These are phyloP conservation scores for Conger conger DNA, from an alignment of 2,113 vertebrate genomes.

Conservation along the genomic window DNA sequence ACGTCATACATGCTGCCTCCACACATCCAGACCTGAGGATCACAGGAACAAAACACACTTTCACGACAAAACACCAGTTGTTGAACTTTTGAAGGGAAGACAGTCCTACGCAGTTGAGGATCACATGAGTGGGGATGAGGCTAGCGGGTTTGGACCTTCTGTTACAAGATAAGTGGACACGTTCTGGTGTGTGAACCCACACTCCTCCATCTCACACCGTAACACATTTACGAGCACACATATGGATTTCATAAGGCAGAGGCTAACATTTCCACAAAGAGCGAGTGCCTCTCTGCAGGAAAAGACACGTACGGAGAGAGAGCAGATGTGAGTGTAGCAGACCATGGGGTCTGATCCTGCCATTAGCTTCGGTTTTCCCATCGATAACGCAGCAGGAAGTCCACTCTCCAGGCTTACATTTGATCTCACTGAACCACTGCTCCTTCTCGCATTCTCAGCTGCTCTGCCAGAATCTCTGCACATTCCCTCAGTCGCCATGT, in stretches of 20 bases:
- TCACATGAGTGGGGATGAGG: background rate
- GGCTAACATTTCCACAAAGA: background rate
- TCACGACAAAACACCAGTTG: too few species aligned
- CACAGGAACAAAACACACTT: too few species aligned
- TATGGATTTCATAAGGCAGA: background rate
- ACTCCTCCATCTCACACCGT: too few species aligned
- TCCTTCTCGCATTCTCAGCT: background rate
- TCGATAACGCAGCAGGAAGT: background rate
- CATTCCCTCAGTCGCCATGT: background rate
- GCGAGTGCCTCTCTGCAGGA: background rate
- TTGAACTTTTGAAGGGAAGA: too few species aligned
- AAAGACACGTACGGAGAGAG: background rate
- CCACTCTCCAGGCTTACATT: background rate
- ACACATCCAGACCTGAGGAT: conserved; percentile 85
- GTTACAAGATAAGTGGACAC: too few species aligned
- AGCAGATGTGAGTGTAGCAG: background rate
- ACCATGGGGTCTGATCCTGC: background rate
- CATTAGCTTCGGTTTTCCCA: background rate
- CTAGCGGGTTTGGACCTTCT: too few species aligned
- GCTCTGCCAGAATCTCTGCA: background rate
- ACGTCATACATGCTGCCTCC: conserved; percentile 89
- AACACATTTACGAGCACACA: background rate
- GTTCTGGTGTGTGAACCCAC: too few species aligned
- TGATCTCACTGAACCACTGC: background rate
- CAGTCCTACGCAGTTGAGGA: conserved; percentile 79